Conservation (phyloP, 2,797 vertebrate species). For the Diplodus puntazzo region DNA sequence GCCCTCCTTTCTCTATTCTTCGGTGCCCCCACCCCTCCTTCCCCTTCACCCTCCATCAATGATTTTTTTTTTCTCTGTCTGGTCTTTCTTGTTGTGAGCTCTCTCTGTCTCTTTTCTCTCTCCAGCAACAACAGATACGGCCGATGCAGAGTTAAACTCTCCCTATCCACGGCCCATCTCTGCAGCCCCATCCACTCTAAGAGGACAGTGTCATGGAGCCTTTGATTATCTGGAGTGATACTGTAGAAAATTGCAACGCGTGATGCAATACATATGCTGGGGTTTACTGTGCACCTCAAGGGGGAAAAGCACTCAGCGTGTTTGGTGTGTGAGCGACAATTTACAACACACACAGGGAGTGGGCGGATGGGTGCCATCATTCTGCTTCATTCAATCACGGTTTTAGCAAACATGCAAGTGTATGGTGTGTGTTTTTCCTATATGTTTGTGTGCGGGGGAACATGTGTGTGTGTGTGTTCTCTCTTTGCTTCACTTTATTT, state of each 20-base stretch:
- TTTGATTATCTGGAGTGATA: constrained; percentile 68
- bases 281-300: constrained; percentile 45
- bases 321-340: constrained; percentile 35
- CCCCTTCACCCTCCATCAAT: constrained; percentile 60
- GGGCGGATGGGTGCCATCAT: constrained; percentile 57
- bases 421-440: constrained; percentile 34
- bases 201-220: constrained; percentile 30
- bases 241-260: constrained; percentile 48
- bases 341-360: constrained; percentile 47
- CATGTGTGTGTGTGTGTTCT: constrained; percentile 3
- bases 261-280: constrained; percentile 54
- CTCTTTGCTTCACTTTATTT: constrained; percentile 70
- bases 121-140: constrained; percentile 46
- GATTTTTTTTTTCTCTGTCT: constrained; percentile 60
- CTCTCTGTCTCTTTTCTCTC: constrained; percentile 30
- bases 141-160: constrained; percentile 44
- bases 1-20: constrained; percentile 72
- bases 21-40: constrained; percentile 53
- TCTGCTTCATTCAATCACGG: constrained; percentile 60
- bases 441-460: constrained; percentile 29
- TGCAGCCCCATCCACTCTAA: constrained; percentile 13
- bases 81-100: constrained; percentile 49
- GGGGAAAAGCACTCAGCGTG: constrained; percentile 9
- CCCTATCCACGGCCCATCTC: constrained; percentile 22
- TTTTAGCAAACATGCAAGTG: constrained; percentile 42